A percentile compares a stretch with the other conserved stretches of the same genome.
These are phyloP conservation scores for Mirounga angustirostris DNA, from an alignment of 2,113 vertebrate species.

Conservation along the genomic window DNA sequence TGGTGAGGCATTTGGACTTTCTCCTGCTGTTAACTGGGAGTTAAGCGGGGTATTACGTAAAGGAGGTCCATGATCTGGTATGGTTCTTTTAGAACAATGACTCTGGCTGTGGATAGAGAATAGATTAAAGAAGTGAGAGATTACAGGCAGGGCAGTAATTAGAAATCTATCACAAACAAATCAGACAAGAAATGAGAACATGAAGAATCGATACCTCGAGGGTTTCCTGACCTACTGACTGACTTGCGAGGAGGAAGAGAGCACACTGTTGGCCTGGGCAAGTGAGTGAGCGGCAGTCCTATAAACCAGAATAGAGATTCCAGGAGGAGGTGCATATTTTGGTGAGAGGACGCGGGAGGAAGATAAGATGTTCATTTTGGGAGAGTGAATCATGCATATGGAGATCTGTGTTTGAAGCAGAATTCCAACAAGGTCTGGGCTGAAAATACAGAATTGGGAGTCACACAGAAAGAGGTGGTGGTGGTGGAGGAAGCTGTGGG, in stretches of 20 bases:
- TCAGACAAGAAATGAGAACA: not conserved
- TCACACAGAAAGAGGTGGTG: slow-evolving; percentile 45
- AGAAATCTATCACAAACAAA: not conserved
- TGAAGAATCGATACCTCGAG: not conserved
- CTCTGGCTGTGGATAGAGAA: not conserved
- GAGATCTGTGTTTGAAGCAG: slow-evolving; percentile 68
- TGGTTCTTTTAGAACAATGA: not conserved
- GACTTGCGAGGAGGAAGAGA: not conserved
- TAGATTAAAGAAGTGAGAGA: not conserved
- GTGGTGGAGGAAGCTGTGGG: slow-evolving; percentile 51
- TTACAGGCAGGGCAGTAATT: not conserved
- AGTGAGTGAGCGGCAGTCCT: slow-evolving; percentile 10
- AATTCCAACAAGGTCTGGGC: slow-evolving; percentile 60
- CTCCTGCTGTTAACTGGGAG: not conserved
- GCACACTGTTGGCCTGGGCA: slow-evolving; percentile 11
- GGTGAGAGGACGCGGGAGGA: slow-evolving; percentile 19
- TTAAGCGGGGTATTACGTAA: not conserved
- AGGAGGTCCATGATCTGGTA: not conserved
- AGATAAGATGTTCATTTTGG: slow-evolving; percentile 70
- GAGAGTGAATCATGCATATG: slow-evolving; percentile 69
- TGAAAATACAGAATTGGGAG: slow-evolving; percentile 72
- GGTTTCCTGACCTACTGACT: not conserved
- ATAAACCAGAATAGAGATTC: slow-evolving; percentile 50
- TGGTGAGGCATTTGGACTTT: not conserved
- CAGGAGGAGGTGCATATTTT: slow-evolving; percentile 55